These are phyloP conservation scores for Tachycineta bicolor DNA, from an alignment of 2,113 vertebrate genomes.

Conservation along the genomic window DNA sequence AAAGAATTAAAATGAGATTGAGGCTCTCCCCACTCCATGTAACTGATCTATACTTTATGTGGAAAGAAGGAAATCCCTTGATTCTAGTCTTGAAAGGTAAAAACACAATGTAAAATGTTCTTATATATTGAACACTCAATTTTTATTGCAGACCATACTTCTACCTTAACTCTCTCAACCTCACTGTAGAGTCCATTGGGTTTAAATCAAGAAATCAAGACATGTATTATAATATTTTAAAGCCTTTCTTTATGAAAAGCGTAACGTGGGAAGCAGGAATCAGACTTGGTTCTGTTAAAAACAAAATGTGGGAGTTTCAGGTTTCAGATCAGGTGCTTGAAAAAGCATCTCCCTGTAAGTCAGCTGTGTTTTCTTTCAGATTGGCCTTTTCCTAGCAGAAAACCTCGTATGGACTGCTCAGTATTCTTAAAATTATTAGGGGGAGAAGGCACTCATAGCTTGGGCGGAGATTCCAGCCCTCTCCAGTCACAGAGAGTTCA, in stretches of 20 bases:
- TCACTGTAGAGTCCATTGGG: background rate
- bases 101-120: background rate
- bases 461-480: background rate
- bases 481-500: background rate
- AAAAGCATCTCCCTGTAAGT: background rate
- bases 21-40: background rate
- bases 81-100: background rate
- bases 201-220: background rate
- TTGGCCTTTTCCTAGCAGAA: background rate
- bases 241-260: background rate
- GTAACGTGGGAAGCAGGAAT: fast-evolving
- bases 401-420: background rate
- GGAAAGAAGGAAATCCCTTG: background rate
- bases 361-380: background rate
- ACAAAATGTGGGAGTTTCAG: background rate
- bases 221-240: background rate
- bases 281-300: background rate
- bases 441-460: background rate
- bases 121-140: background rate
- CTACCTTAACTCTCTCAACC: background rate
- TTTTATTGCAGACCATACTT: background rate
- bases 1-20: background rate
- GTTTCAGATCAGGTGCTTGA: background rate
- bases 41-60: background rate
- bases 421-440: background rate